These are phyloP conservation scores for Rhynchonycteris naso DNA, from an alignment of 2,797 vertebrate species.

Conservation along the genomic window DNA sequence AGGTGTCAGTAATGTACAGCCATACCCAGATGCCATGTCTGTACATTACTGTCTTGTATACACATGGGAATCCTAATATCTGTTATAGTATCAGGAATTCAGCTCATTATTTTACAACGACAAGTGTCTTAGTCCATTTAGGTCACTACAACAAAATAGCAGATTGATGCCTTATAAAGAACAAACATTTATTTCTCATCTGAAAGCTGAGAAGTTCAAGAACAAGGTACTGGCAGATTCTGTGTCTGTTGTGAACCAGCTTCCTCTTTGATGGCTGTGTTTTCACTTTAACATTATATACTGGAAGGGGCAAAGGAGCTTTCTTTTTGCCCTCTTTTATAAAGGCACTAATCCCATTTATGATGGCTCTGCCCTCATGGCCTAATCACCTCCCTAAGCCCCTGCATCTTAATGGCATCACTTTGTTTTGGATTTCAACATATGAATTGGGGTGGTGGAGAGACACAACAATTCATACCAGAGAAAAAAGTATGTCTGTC, in stretches of 20 bases:
- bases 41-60: background rate
- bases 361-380: background rate
- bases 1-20: background rate
- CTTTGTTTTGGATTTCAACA: background rate
- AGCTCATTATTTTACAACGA: background rate
- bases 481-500: background rate
- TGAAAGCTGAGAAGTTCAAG: background rate
- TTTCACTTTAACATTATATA: background rate
- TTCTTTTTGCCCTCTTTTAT: background rate
- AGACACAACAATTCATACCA: background rate
- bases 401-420: background rate
- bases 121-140: background rate
- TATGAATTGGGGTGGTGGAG: background rate
- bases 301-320: background rate
- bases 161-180: background rate
- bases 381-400: background rate
- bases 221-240: background rate
- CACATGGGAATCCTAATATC: background rate
- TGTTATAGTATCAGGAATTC: background rate
- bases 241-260: background rate
- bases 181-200: background rate
- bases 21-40: background rate
- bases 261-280: background rate
- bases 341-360: background rate
- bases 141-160: background rate